phyloP scores from a whole-genome alignment of 30 jellyfish, hydroid and myxozoan species.

The Turritopsis rubra region DNA sequence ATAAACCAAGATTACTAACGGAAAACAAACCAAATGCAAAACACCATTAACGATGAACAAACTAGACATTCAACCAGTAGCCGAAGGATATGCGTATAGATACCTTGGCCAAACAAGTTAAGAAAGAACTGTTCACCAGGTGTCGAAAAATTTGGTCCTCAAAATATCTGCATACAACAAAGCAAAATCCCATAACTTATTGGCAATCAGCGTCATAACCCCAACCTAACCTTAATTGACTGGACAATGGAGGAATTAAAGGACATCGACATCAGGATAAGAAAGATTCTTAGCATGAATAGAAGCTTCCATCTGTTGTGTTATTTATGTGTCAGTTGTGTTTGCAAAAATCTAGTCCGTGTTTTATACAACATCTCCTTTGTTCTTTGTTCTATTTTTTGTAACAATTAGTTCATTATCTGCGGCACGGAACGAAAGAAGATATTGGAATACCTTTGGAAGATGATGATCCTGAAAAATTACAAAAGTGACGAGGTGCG shows the following conservation, averaged over 20 bases:
- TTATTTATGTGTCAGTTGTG: too few species aligned
- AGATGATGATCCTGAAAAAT: too few species aligned
- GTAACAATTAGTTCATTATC: too few species aligned
- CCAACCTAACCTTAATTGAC: constrained; percentile 31
- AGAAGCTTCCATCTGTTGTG: neutral
- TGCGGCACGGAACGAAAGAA: too few species aligned
- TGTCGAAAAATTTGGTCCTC: constrained; percentile 28
- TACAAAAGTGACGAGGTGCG: too few species aligned
- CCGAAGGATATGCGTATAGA: constrained; percentile 28
- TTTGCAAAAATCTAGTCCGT: too few species aligned
- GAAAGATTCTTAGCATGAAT: constrained; percentile 17
- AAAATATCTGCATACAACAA: constrained; percentile 36
- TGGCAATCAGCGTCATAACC: constrained; percentile 15
- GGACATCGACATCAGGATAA: constrained; percentile 26
- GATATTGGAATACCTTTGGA: too few species aligned
- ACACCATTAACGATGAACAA: constrained; percentile 7
- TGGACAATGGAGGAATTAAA: constrained; percentile 26
- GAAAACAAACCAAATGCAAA: constrained; percentile 27
- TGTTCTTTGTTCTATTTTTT: too few species aligned
- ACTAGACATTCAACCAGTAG: constrained; percentile 30
- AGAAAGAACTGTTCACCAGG: constrained; percentile 35
- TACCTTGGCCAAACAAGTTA: constrained; percentile 35
- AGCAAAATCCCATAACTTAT: constrained; percentile 29
- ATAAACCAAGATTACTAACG: constrained; percentile 17
- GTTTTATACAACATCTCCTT: too few species aligned